phyloP scores from a whole-genome alignment of 2,888 invertebrate species.

The Sminthurides aquaticus region DNA sequence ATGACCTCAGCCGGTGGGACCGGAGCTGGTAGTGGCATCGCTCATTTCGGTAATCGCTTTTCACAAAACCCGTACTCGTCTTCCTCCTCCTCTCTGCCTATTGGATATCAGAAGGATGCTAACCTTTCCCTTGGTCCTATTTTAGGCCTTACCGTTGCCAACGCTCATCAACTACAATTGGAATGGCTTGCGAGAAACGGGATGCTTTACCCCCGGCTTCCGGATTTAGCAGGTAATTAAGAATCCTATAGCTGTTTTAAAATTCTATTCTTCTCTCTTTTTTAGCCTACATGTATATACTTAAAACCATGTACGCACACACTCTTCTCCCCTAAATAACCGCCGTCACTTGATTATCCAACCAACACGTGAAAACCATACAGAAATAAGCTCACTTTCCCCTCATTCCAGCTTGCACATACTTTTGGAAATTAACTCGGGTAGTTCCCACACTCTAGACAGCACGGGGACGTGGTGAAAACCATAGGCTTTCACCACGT shows the following conservation, averaged over 20 bases:
- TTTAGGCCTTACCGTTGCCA: constrained; percentile 47
- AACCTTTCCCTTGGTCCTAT: constrained; percentile 39
- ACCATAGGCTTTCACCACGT: too few relatives aligned
- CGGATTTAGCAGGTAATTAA: constrained; percentile 68
- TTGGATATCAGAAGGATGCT: constrained; percentile 47
- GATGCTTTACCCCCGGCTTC: constrained; percentile 82
- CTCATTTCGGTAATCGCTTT: constrained; percentile 44
- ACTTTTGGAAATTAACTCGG: too few relatives aligned
- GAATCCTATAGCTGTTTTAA: background rate
- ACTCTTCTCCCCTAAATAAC: too few relatives aligned
- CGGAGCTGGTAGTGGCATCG: constrained; percentile 38
- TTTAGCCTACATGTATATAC: too few relatives aligned
- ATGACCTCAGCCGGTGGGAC: constrained; percentile 24
- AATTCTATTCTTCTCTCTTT: constrained; percentile 2
- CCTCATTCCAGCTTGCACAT: too few relatives aligned
- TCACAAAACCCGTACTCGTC: background rate
- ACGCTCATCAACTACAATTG: constrained; percentile 70
- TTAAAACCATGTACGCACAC: too few relatives aligned
- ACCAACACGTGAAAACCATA: too few relatives aligned
- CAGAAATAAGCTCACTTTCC: too few relatives aligned
- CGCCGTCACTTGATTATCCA: too few relatives aligned
- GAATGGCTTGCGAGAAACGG: constrained; percentile 88
- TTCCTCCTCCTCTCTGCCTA: constrained; percentile 43
- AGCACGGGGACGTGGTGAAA: too few relatives aligned
- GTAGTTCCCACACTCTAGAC: too few relatives aligned